Base-by-base conservation (phyloP, 92 coral and sea anemone genomes). In the Bergia sp. region DNA sequence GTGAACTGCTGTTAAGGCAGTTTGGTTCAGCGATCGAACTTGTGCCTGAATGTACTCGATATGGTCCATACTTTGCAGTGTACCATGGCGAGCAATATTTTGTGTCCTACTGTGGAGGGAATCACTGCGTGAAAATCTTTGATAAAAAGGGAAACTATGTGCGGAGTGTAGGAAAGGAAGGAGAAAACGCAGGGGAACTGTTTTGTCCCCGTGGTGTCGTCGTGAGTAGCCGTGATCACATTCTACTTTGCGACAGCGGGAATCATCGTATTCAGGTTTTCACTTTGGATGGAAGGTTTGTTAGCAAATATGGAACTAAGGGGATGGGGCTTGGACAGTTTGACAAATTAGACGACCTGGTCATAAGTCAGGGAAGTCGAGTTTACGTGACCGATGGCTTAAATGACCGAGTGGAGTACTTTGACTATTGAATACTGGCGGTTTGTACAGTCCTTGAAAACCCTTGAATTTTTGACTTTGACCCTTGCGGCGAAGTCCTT, bases 241-340 rank as follows among this genome's bases (percentile, higher is more conserved):
- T 91, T 41, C 73, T 91, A 6, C 85, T 91, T 9, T 91, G 90
- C 73, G 90, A 87, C 65, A 65, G 61, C 58, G 90, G 88, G 7
- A 50, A 73, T 77, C 40, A 81, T 20, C 86, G 90, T 4, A 75
- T 91, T 87, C 93, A 91, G 72, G 76, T 80, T 36, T 87, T 74
- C 50, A 87, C 93, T n/a, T 82, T 87, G 47, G 88, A 82, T 67
- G 93, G 93, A n/a, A 86, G 90, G 37, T 91, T 86, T 80, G 90
- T 91, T 61, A 88, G 90, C 21, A 87, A 80, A 71, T 71, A n/a
- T 45, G 87, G 87, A 1, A 84, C 87, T 36, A 84, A 84, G 79
- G 87, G 87, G 69, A 29, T 84, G 87, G 87, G 87, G n/a, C 67
- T 84, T 15, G 87, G 87, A 61, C 87, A 84, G 44, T 84, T 84